Conservation (phyloP, 1,140 invertebrate genomes). For the Macrotrachela quadricornifera region DNA sequence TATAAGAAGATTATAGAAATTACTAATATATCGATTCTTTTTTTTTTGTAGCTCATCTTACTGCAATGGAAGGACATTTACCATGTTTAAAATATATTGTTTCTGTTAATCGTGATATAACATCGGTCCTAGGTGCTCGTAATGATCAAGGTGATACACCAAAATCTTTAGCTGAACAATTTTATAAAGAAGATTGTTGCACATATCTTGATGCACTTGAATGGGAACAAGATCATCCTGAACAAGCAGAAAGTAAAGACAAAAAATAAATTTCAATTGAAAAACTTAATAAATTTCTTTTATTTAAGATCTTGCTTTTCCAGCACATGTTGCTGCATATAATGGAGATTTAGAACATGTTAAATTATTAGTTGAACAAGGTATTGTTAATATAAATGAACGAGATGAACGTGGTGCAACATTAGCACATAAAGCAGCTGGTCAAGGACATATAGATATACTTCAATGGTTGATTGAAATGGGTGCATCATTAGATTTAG, state of each 20-base stretch:
- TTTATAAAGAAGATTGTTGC: conserved; percentile 26
- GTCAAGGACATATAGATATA: conserved; percentile 27
- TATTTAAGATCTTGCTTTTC: conserved; percentile 24
- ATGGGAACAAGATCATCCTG: conserved; percentile 28
- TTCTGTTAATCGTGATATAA: conserved; percentile 16
- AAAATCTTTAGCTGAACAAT: conserved; percentile 27
- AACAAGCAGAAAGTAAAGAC: conserved; percentile 25
- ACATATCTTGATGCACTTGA: conserved; percentile 29
- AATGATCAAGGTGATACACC: conserved; percentile 31
- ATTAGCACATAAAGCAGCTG: conserved; percentile 29
- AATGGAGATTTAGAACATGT: conserved; percentile 27
- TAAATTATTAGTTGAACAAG: conserved; percentile 28
- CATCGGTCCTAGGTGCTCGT: conserved; percentile 21
- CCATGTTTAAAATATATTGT: conserved; percentile 30
- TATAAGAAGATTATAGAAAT: too few species aligned
- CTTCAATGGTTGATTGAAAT: conserved; percentile 30
- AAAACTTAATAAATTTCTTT: not conserved
- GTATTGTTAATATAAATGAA: conserved; percentile 30
- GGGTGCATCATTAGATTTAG: conserved; percentile 24
- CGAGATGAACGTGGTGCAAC: conserved; percentile 29
- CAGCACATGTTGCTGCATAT: conserved; percentile 29
- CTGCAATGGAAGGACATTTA: conserved; percentile 28
- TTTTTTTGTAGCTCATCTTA: conserved; percentile 21
- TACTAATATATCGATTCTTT: too few species aligned
- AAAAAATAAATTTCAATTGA: not conserved